Evolutionary conservation across 2,113 vertebrate genomes (phyloP).

Genomic region (Barbus barbus): DNA sequence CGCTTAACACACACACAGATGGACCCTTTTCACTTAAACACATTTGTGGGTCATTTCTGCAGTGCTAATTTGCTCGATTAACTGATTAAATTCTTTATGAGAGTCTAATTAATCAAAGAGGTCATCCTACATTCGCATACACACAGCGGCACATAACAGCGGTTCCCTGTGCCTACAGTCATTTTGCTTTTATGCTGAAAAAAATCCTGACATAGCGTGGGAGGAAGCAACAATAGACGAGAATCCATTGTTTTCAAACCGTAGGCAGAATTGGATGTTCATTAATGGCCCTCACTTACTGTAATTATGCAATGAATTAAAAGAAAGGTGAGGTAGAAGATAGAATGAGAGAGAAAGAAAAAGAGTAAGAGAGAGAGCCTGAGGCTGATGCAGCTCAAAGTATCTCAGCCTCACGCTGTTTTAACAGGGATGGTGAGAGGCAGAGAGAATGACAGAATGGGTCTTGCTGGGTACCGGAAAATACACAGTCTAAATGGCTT

Average conservation of each 20-base stretch:
- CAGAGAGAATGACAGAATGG: constrained; percentile 8
- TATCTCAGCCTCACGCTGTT: constrained; percentile 25
- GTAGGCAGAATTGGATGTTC: constrained; percentile 45
- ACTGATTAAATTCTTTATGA: constrained; percentile 31
- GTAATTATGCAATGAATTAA: constrained; percentile 46
- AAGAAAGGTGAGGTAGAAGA: constrained; percentile 30
- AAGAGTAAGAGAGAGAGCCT: neutral
- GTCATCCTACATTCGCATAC: neutral
- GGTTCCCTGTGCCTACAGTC: neutral
- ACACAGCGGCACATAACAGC: neutral
- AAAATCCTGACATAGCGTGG: neutral
- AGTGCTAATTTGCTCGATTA: constrained; percentile 14
- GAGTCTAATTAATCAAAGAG: constrained; percentile 29
- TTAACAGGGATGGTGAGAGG: neutral
- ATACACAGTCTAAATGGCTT: constrained; percentile 26
- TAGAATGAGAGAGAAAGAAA: neutral
- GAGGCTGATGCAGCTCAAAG: constrained; percentile 19
- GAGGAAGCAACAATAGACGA: neutral
- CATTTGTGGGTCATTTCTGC: neutral
- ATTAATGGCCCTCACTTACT: constrained; percentile 54
- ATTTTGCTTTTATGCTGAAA: neutral
- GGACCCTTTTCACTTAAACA: neutral
- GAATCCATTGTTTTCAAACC: constrained; percentile 35
- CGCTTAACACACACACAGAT: neutral
- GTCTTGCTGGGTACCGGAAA: constrained; percentile 1